Base-by-base conservation (phyloP, 1,140 invertebrate genomes). In the Nomia melanderi region DNA sequence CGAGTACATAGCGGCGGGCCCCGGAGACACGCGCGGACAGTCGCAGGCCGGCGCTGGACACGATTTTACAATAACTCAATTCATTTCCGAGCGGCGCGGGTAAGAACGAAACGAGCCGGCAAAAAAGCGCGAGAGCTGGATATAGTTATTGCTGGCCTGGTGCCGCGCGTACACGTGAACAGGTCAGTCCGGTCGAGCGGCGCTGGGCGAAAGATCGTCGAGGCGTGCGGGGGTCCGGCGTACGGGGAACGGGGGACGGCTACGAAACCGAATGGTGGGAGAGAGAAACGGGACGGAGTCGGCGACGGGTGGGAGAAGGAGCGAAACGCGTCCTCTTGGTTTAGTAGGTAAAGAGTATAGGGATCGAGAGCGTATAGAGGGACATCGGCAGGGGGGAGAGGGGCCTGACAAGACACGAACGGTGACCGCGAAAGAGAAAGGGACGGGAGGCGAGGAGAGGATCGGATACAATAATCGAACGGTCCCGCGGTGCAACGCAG, bases 41-140 rank as follows among this genome's bases (percentile, higher is more conserved):
- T 83, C 64, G 69, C 63, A 69, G 20, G 31, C 77, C 44, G 29
- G 50, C 53, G 33, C 33, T 39, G 33, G 72, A 65, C 82, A 73
- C 56, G 66, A 54, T 83, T 83, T 73, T 79, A 80, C 77, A 83
- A 84, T 84, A 84, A 84, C 81, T 84, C 77, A 83, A 83, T 83
- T 78, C 82, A 72, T 83, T 84, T 83, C 77, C 81, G 65, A 72
- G 66, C 60, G 39, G 39, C 33, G 47, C 14, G 14, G 14, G 66
- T 57, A 83, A 83, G 81, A 83, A 84, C 69, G 54, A 71, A 76
- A 79, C 76, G 62, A 25, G 17, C 36, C 62, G 56, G 39, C 67
- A 73, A 73, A 84, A 84, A 83, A 63, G 69, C 39, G 62, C 33
- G 41, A n/a, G n/a, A n/a, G 53, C 59, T 80, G 67, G 81, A 84